Percentiles rank a stretch among this genome's conserved stretches.
Conservation (phyloP, 2,797 vertebrate species). For the Cossypha heuglini region DNA sequence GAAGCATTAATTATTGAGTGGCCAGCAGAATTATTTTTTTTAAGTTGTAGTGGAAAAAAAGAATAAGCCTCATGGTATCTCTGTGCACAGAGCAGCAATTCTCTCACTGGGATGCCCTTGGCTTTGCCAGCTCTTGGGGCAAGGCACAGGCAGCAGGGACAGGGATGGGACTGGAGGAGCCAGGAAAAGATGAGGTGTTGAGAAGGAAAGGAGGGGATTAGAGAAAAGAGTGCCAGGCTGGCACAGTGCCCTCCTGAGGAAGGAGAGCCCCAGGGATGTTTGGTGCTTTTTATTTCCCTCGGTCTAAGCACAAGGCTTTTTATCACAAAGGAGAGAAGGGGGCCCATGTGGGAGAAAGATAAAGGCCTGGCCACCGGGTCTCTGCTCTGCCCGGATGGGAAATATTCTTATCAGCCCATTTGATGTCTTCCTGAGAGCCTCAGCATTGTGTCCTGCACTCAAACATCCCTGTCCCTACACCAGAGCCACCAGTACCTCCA, state of each 20-base stretch:
- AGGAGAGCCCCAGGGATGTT: neutral
- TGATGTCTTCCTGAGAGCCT: slow-evolving; percentile 48
- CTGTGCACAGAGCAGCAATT: neutral
- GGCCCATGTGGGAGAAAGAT: slow-evolving; percentile 8
- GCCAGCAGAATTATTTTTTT: slow-evolving; percentile 22
- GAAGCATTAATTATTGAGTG: slow-evolving; percentile 68
- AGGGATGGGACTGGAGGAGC: neutral
- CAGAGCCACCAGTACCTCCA: neutral
- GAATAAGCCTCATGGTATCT: neutral
- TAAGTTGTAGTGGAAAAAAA: slow-evolving; percentile 11
- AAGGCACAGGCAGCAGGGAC: neutral
- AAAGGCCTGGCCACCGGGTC: neutral
- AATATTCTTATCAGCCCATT: slow-evolving; percentile 41
- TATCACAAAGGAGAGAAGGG: neutral
- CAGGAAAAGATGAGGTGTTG: neutral
- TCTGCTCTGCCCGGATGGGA: neutral
- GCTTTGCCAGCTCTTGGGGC: neutral
- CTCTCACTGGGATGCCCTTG: neutral
- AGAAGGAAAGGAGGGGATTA: neutral
- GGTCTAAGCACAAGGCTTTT: neutral
- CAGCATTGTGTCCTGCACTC: slow-evolving; percentile 41
- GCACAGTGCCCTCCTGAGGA: neutral
- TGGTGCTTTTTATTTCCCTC: neutral
- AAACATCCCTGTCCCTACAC: neutral
- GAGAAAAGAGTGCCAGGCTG: neutral